phyloP scores from a whole-genome alignment of 1,140 invertebrate genomes.

The Wasmannia auropunctata region DNA sequence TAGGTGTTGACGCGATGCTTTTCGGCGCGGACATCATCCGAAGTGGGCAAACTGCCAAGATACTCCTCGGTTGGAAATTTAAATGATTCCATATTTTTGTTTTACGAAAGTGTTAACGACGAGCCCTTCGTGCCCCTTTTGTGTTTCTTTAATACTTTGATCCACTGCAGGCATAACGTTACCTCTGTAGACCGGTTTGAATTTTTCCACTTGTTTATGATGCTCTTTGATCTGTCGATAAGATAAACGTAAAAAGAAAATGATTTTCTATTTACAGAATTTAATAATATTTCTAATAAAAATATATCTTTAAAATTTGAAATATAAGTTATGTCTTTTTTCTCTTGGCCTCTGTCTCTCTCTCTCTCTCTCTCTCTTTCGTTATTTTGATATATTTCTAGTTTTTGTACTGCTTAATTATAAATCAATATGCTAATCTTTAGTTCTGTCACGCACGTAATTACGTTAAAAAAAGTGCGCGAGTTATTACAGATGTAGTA shows the following conservation, averaged over 20 bases:
- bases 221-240: neutral
- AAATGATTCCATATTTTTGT: slow-evolving; percentile 57
- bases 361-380: neutral
- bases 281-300: neutral
- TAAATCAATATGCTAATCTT: slow-evolving; percentile 21
- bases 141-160: neutral
- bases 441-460: neutral
- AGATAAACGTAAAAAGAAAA: neutral
- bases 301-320: neutral
- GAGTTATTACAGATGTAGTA: slow-evolving; percentile 5
- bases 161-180: neutral
- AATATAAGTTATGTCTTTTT: too few relatives aligned
- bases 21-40: slow-evolving; percentile 16
- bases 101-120: slow-evolving; percentile 28
- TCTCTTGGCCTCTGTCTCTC: neutral
- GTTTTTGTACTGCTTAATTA: slow-evolving; percentile 8
- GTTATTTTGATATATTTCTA: neutral
- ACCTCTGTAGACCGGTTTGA: neutral
- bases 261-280: neutral
- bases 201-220: neutral
- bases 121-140: neutral
- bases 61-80: slow-evolving; percentile 44
- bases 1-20: slow-evolving; percentile 30
- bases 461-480: neutral
- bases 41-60: slow-evolving; percentile 63